A percentile compares a stretch with the other conserved stretches of the same genome.
Evolutionary conservation across 2,113 vertebrate genomes (phyloP).

Genomic region (Girardinichthys multiradiatus): DNA sequence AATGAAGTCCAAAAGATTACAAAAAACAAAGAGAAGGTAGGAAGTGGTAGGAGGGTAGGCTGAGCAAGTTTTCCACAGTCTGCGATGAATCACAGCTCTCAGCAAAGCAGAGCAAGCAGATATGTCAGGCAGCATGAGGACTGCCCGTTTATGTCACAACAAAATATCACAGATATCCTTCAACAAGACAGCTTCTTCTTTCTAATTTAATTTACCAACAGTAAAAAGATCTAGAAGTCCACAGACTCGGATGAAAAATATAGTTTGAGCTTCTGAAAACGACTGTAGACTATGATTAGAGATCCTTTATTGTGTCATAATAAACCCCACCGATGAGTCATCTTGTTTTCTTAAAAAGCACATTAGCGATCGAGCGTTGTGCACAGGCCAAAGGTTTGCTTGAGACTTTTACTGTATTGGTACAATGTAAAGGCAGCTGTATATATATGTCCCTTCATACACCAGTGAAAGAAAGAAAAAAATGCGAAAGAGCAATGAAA

Average conservation of each 20-base stretch:
- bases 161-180: constrained; percentile 43
- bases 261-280: constrained; percentile 16
- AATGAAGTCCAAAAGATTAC: background rate
- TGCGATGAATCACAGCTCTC: constrained; percentile 75
- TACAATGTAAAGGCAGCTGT: background rate
- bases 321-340: constrained; percentile 5
- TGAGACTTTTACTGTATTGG: background rate
- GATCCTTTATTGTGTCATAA: background rate
- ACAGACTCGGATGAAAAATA: constrained; percentile 5
- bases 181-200: constrained; percentile 41
- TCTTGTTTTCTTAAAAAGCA: constrained; percentile 2
- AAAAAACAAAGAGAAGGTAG: constrained; percentile 7
- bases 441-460: background rate
- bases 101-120: constrained; percentile 73
- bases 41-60: constrained; percentile 46
- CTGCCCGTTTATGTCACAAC: constrained; percentile 64
- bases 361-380: background rate
- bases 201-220: constrained; percentile 41
- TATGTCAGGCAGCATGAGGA: constrained; percentile 66
- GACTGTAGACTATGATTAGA: constrained; percentile 3
- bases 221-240: constrained; percentile 1
- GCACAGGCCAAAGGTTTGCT: background rate
- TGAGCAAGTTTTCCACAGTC: constrained; percentile 59
- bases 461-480: background rate
- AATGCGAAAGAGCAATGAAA: background rate